Evolutionary conservation across 2,113 vertebrate species (phyloP).

Genomic region (Daboia siamensis): DNA sequence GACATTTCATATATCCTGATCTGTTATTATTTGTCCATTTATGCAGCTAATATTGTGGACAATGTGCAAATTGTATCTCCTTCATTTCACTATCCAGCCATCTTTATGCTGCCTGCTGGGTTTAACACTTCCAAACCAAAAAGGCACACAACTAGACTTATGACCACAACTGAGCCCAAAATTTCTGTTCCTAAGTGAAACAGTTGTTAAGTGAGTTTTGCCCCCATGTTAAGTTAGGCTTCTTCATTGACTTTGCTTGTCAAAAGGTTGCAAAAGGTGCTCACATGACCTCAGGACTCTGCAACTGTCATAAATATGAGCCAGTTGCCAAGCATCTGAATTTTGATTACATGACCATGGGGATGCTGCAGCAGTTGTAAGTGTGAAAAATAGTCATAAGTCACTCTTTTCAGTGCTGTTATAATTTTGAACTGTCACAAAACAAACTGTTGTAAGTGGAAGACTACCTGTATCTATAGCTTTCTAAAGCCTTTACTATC

Average conservation of each 20-base stretch:
- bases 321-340: not conserved
- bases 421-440: not conserved
- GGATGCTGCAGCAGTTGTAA: not conserved
- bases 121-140: not conserved
- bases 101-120: not conserved
- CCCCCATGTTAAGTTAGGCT: not conserved
- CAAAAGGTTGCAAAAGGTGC: not conserved
- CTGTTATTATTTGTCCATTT: not conserved
- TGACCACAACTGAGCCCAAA: not conserved
- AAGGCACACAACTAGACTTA: not conserved
- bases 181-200: not conserved
- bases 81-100: not conserved
- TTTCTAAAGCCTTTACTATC: not conserved
- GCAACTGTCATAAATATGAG: not conserved
- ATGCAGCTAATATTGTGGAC: not conserved
- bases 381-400: not conserved
- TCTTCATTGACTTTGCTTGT: not conserved
- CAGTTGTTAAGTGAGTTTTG: not conserved
- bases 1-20: not conserved
- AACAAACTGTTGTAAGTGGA: not conserved
- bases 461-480: not conserved
- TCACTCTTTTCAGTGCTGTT: not conserved
- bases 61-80: not conserved
- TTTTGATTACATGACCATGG: not conserved
- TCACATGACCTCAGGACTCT: not conserved